Evolutionary conservation across 2,888 invertebrate genomes (phyloP).

Genomic region (Cosmorhoe ocellata): DNA sequence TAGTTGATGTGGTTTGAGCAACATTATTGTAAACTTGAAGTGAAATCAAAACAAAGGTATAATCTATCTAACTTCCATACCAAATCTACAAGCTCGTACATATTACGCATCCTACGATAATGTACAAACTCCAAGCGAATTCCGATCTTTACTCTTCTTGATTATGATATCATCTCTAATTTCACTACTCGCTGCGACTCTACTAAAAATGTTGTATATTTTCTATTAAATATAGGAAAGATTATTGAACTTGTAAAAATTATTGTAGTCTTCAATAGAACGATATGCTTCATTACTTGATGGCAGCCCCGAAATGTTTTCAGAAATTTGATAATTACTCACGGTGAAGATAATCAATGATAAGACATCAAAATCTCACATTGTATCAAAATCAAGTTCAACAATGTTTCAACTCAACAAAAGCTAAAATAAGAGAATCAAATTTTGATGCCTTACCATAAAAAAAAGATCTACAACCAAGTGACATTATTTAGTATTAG

Average conservation of each 20-base stretch:
- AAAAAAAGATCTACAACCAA: conserved; percentile 39
- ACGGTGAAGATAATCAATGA: conserved; percentile 22
- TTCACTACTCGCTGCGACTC: conserved; percentile 54
- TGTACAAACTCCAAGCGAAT: conserved; percentile 63
- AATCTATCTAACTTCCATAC: conserved; percentile 49
- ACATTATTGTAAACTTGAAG: conserved; percentile 23
- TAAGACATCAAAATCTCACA: conserved; percentile 24
- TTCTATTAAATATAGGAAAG: conserved; percentile 80
- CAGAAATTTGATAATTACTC: conserved; percentile 25
- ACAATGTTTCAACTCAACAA: conserved; percentile 21
- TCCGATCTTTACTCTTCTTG: conserved; percentile 53
- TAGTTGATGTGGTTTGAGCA: conserved; percentile 29
- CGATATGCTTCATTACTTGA: conserved; percentile 81
- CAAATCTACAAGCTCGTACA: conserved; percentile 76
- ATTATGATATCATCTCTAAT: conserved; percentile 63
- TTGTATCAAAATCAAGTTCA: conserved; percentile 3
- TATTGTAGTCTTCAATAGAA: conserved; percentile 77
- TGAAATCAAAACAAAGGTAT: conserved; percentile 17
- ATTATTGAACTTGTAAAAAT: conserved; percentile 77
- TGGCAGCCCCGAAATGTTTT: conserved; percentile 62
- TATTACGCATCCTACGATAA: conserved; percentile 65
- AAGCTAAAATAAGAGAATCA: conserved; percentile 12
- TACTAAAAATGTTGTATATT: conserved; percentile 75
- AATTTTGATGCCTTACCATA: conserved; percentile 22
- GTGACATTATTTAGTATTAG: conserved; percentile 51